phyloP scores from a whole-genome alignment of 1,140 invertebrate genomes.

The Lepidurus arcticus region DNA sequence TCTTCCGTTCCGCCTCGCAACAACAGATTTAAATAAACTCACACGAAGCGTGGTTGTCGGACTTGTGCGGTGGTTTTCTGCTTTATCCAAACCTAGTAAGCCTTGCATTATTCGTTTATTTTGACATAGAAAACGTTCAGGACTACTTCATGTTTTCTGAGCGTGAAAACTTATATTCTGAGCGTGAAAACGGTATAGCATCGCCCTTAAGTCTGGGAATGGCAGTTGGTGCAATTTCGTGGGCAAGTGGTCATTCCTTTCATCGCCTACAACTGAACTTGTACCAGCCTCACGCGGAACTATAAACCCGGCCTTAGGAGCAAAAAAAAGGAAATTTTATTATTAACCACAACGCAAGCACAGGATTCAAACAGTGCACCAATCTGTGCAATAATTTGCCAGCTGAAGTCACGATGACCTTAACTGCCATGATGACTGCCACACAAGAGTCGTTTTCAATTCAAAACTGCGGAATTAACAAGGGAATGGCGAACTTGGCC shows the following conservation, averaged over 20 bases:
- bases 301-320: not conserved
- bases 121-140: not conserved
- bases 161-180: not conserved
- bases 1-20: not conserved
- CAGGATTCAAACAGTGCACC: not conserved
- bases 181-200: not conserved
- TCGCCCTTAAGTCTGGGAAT: not conserved
- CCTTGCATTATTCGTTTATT: not conserved
- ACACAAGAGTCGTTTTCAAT: not conserved
- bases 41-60: not conserved
- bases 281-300: constrained; percentile 12
- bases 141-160: constrained; percentile 9
- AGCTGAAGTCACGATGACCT: not conserved
- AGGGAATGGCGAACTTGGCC: not conserved
- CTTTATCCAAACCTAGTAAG: not conserved
- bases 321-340: not conserved
- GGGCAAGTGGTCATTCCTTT: not conserved
- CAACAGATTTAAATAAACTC: not conserved
- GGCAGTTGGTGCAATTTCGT: constrained; percentile 3
- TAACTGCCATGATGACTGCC: constrained; percentile 13
- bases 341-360: not conserved
- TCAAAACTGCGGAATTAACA: not conserved
- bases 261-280: not conserved
- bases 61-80: not conserved
- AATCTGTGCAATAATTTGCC: not conserved